Evolutionary conservation across 2,888 invertebrate species (phyloP), one percentile per base, ranked within the genome.

Genomic region (Scaptomyza caliginosa): DNA sequence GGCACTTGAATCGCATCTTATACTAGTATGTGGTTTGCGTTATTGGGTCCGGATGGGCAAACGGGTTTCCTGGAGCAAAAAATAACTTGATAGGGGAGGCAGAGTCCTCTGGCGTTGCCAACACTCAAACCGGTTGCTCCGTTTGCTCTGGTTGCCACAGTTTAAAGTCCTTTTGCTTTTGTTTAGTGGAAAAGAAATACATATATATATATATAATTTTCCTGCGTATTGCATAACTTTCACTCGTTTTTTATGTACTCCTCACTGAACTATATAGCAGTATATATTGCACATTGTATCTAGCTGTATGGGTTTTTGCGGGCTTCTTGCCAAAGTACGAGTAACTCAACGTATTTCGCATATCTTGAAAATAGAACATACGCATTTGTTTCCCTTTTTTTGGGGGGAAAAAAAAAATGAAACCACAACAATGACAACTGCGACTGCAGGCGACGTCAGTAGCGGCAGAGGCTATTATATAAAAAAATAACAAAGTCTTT

Each of bases 291-390:
- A 42, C 56, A 74, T 60, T 74, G 71, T 67, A 67, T 60, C 36
- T 52, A 40, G 21, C 19, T 62, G 11, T 23, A 38, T 55, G 43
- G 49, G 51, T 7, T 32, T 28, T 30, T 30, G 11, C 28, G n/a
- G 6, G 36, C 36, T 40, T 28, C 34, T 39, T 50, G 28, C 49
- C 38, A 48, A 64, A 66, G 58, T n/a, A 28, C 5, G 19, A n/a
- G 19, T 63, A 66, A 69, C 68, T 84, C 76, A 76, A 78, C 78
- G 76, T 77, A 71, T 71, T 80, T 78, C 67, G 73, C 81, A 81
- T 81, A 84, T 80, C 65, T 70, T 77, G 49, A 65, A 67, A 77
- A 77, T 68, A 57, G 51, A 73, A 65, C 75, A 80, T 72, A 77
- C 80, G 72, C 74, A 74, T 54, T 67, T 66, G 56, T 68, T 38